These are phyloP conservation scores for Macropus fuliginosus DNA, from an alignment of 2,797 vertebrate genomes.

Conservation along the genomic window DNA sequence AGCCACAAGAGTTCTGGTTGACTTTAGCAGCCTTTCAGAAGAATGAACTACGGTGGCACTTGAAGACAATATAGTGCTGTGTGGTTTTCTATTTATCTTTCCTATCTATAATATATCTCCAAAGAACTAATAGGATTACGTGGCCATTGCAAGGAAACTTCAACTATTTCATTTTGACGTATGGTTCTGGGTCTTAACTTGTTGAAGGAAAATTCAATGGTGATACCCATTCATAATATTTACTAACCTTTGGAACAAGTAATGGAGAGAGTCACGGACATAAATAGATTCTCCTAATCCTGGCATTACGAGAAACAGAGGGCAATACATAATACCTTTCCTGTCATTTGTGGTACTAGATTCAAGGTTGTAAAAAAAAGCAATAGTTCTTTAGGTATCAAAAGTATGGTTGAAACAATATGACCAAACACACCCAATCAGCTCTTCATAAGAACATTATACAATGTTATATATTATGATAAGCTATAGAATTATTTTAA, in stretches of 20 bases:
- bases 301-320: conserved; percentile 10
- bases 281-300: conserved; percentile 43
- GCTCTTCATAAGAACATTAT: conserved; percentile 22
- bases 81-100: conserved; percentile 44
- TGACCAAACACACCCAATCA: conserved; percentile 20
- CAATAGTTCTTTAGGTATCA: conserved; percentile 26
- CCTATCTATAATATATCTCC: conserved; percentile 37
- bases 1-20: neutral
- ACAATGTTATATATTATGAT: conserved; percentile 28
- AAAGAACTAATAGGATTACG: conserved; percentile 46
- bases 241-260: conserved; percentile 53
- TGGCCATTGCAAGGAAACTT: conserved; percentile 34
- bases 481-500: neutral
- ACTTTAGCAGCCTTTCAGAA: conserved; percentile 11
- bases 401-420: conserved; percentile 33
- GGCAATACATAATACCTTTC: conserved; percentile 20
- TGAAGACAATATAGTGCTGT: conserved; percentile 37
- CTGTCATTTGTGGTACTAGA: conserved; percentile 3
- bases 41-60: conserved; percentile 9
- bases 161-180: conserved; percentile 56
- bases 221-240: conserved; percentile 25
- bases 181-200: conserved; percentile 27
- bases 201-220: conserved; percentile 55
- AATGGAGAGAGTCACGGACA: neutral
- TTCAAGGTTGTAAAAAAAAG: conserved; percentile 40